These are phyloP conservation scores for Lepisosteus oculatus DNA, from an alignment of 2,113 vertebrate species.

Conservation along the genomic window DNA sequence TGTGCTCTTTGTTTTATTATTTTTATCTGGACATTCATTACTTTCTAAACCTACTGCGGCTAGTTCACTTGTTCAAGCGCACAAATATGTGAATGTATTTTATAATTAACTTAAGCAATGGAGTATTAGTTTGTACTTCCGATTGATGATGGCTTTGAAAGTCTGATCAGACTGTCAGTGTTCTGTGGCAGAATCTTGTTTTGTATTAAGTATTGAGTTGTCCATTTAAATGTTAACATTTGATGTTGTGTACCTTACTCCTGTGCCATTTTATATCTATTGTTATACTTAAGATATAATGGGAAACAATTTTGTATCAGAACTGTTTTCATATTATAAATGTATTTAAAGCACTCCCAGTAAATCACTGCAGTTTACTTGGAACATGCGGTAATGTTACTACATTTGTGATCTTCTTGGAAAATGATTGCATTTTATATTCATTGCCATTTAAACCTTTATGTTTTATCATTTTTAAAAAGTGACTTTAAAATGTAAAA, in stretches of 20 bases:
- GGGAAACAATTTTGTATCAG: slow-evolving; percentile 1
- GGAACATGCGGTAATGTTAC: slow-evolving; percentile 11
- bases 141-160: too few relatives aligned
- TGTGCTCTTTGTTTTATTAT: too few relatives aligned
- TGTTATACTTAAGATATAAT: background rate
- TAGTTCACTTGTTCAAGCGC: too few relatives aligned
- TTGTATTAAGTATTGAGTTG: background rate
- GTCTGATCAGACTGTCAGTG: too few relatives aligned
- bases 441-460: slow-evolving; percentile 31
- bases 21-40: too few relatives aligned
- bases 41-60: too few relatives aligned
- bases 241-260: background rate
- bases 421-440: slow-evolving; percentile 35
- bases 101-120: too few relatives aligned
- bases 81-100: too few relatives aligned
- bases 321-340: slow-evolving; percentile 10
- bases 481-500: slow-evolving; percentile 35
- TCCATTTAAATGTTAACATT: background rate
- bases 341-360: background rate
- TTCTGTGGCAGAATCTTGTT: background rate
- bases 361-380: slow-evolving; percentile 9
- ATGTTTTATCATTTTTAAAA: slow-evolving; percentile 38
- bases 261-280: slow-evolving; percentile 28
- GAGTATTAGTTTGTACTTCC: too few relatives aligned
- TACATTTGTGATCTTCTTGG: slow-evolving; percentile 17